Conservation (phyloP, 2,113 vertebrate species). For the Lophura nycthemera region DNA sequence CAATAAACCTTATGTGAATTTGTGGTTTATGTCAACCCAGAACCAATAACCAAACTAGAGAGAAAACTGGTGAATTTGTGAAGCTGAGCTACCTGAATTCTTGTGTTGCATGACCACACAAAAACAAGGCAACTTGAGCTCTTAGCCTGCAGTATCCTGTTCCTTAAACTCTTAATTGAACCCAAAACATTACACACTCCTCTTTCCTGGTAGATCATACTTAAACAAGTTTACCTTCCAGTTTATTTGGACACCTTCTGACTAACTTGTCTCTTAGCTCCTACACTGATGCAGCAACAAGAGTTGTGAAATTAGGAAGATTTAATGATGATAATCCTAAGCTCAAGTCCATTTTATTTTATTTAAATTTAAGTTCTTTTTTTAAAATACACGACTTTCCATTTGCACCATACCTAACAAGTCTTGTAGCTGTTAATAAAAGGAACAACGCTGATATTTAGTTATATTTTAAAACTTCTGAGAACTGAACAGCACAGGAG, state of each 20-base stretch:
- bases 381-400: background rate
- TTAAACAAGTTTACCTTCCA: background rate
- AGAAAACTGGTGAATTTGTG: background rate
- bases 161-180: background rate
- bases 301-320: background rate
- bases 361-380: background rate
- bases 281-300: background rate
- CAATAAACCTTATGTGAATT: background rate
- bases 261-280: background rate
- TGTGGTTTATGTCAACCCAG: background rate
- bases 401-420: background rate
- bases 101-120: background rate
- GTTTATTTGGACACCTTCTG: background rate
- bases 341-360: background rate
- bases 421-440: background rate
- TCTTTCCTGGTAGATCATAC: background rate
- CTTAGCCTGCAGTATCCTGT: background rate
- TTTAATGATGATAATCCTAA: background rate
- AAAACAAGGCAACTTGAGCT: background rate
- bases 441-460: background rate
- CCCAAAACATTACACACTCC: background rate
- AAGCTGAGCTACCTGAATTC: background rate
- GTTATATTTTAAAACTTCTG: background rate
- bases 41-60: background rate
- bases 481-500: background rate